phyloP scores from a whole-genome alignment of 2,888 invertebrate species.

The Philereme vetulata region DNA sequence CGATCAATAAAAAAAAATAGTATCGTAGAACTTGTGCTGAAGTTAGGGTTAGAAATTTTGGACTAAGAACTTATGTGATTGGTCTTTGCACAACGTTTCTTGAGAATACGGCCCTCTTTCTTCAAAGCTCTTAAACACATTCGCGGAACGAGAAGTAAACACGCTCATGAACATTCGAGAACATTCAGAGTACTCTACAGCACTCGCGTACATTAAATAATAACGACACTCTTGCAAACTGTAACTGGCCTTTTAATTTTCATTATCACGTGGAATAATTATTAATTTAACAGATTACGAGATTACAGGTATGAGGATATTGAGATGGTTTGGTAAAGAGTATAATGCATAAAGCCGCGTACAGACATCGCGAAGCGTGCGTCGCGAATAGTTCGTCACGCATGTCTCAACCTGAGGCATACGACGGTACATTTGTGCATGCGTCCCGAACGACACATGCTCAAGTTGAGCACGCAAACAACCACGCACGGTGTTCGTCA shows the following conservation, averaged over 20 bases:
- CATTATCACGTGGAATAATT: constrained; percentile 13
- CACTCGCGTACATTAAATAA: constrained; percentile 9
- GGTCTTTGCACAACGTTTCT: background rate
- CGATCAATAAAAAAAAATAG: too few species aligned
- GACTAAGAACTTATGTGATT: too few species aligned
- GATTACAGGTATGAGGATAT: background rate
- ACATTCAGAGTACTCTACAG: constrained; percentile 4
- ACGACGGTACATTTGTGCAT: too few species aligned
- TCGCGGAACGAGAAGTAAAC: background rate
- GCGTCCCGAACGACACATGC: too few species aligned
- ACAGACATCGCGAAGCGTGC: too few species aligned
- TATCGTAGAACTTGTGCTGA: too few species aligned
- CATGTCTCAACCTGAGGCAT: too few species aligned
- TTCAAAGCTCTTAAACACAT: background rate
- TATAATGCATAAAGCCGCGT: background rate
- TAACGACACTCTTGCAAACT: constrained; percentile 12
- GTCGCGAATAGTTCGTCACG: too few species aligned
- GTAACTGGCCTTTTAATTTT: constrained; percentile 17
- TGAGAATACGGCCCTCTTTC: background rate
- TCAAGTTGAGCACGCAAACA: too few species aligned
- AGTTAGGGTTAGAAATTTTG: too few species aligned
- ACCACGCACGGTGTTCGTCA: too few species aligned
- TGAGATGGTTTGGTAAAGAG: constrained; percentile 3
- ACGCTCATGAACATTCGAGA: background rate
- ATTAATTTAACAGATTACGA: constrained; percentile 18